These are phyloP conservation scores for Mugil cephalus DNA, from an alignment of 2,113 vertebrate species.

Conservation along the genomic window DNA sequence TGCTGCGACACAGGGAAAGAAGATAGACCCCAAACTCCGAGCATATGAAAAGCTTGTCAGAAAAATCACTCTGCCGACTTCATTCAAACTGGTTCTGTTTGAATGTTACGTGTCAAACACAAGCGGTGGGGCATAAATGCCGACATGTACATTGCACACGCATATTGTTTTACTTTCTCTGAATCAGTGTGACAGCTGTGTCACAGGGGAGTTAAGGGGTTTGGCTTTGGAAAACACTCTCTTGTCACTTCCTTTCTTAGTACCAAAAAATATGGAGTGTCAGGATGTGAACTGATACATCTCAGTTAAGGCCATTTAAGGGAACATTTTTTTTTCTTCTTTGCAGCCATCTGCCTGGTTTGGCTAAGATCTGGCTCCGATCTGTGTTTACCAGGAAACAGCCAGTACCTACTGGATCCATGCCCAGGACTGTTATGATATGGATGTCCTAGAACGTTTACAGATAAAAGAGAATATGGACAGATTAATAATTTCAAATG, in stretches of 20 bases:
- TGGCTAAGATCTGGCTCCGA: constrained; percentile 11
- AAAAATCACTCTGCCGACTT: constrained; percentile 36
- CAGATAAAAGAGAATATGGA: constrained; percentile 14
- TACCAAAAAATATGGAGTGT: not conserved
- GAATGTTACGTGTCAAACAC: constrained; percentile 25
- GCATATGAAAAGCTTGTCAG: constrained; percentile 28
- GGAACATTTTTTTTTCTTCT: not conserved
- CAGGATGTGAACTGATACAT: constrained; percentile 8
- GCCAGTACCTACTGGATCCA: constrained; percentile 30
- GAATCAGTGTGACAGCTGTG: constrained; percentile 18
- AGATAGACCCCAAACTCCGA: constrained; percentile 10
- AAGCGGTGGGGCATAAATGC: constrained; percentile 2
- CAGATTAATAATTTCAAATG: constrained; percentile 23
- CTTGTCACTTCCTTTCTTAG: constrained; percentile 3
- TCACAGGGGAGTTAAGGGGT: not conserved
- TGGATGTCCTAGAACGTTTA: not conserved
- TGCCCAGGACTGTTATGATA: constrained; percentile 23
- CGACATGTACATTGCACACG: not conserved
- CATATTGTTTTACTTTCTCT: constrained; percentile 11
- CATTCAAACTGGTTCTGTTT: constrained; percentile 12
- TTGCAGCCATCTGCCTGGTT: constrained; percentile 31
- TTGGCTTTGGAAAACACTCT: constrained; percentile 4
- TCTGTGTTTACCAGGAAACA: constrained; percentile 26
- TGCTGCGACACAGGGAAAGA: constrained; percentile 1
- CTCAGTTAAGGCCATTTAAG: constrained; percentile 6